Evolutionary conservation across 2,113 vertebrate genomes (phyloP).

Genomic region (human): GRCh38 chr6:86711501-86712000

Average conservation of each 20-base stretch:
- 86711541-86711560: neutral
- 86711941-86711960: neutral
- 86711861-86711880: neutral
- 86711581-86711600: neutral
- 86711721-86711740: neutral
- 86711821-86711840: neutral
- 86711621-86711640: neutral
- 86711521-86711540: neutral
- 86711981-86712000: neutral
- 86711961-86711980: neutral
- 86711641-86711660: neutral
- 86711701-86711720: neutral
- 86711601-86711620: neutral
- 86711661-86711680: neutral
- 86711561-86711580: neutral
- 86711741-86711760: constrained; percentile 15
- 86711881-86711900: neutral
- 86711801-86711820: neutral
- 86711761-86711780: too few relatives aligned
- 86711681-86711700: neutral
- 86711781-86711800: too few relatives aligned
- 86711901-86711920: neutral
- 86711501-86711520: neutral
- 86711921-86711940: neutral
- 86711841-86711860: neutral